Evolutionary conservation across 1,140 invertebrate species (phyloP).

Genomic region (Drosophila lowei): DNA sequence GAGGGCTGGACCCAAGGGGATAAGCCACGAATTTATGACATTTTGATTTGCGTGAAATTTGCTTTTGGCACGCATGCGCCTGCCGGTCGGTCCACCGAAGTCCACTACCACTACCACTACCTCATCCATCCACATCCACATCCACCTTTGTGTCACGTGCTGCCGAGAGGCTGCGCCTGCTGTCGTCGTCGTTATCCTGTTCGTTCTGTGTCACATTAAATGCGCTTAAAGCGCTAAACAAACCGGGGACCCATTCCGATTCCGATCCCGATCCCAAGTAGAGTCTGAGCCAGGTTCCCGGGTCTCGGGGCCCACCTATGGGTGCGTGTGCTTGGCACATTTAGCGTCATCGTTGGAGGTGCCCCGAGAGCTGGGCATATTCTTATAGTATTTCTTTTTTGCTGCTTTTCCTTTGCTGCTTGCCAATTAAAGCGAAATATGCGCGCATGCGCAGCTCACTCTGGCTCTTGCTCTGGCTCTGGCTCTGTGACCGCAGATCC

Average conservation of each 20-base stretch:
- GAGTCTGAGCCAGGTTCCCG: slow-evolving; percentile 3
- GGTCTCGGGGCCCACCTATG: slow-evolving; percentile 64
- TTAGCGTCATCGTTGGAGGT: slow-evolving; percentile 79
- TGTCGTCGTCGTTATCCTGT: slow-evolving; percentile 80
- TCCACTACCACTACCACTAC: neutral
- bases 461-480: no score
- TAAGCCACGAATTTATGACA: slow-evolving; percentile 83
- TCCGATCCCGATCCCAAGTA: neutral
- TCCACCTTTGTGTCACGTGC: slow-evolving; percentile 72
- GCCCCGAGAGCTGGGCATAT: slow-evolving; percentile 29
- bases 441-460: slow-evolving; percentile 65
- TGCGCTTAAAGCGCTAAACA: slow-evolving; percentile 81
- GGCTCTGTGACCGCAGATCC: slow-evolving; percentile 11
- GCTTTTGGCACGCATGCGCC: slow-evolving; percentile 82
- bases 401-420: slow-evolving; percentile 37
- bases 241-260: slow-evolving; percentile 39
- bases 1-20: slow-evolving; percentile 33
- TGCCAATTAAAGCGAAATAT: slow-evolving; percentile 81
- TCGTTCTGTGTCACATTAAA: slow-evolving; percentile 82
- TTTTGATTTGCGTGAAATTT: slow-evolving; percentile 83
- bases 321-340: slow-evolving; percentile 72
- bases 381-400: slow-evolving; percentile 5
- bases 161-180: slow-evolving; percentile 41
- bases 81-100: slow-evolving; percentile 36
- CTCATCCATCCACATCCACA: neutral